These are phyloP conservation scores for Pristionchus fissidentatus DNA, from an alignment of 2,888 invertebrate species.

Conservation along the genomic window DNA sequence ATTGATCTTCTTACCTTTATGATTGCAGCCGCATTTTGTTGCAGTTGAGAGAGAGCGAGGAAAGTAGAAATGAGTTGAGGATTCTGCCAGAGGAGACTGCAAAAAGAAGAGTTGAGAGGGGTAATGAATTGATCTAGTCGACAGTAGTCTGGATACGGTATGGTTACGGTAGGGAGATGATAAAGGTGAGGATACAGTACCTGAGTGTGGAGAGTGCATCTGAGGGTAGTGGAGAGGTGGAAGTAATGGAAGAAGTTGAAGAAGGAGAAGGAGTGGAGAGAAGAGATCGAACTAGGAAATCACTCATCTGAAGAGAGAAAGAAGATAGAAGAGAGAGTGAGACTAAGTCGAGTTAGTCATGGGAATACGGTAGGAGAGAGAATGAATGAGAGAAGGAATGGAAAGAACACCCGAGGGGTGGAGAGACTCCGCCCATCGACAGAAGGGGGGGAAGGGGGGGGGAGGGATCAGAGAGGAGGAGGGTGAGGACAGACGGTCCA, in stretches of 20 bases:
- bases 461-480: background rate
- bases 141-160: background rate
- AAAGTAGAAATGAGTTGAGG: constrained; percentile 46
- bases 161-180: background rate
- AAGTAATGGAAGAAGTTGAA: constrained; percentile 30
- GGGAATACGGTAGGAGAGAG: constrained; percentile 24
- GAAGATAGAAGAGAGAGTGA: background rate
- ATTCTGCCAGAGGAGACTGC: constrained; percentile 49
- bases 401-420: constrained; percentile 5
- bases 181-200: background rate
- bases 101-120: background rate
- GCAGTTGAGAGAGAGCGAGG: constrained; percentile 41
- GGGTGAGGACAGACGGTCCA: constrained; percentile 15
- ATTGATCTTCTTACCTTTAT: background rate
- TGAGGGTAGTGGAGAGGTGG: constrained; percentile 21
- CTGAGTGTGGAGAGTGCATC: background rate
- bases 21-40: constrained; percentile 36
- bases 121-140: background rate
- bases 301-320: constrained; percentile 20
- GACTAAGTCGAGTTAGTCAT: background rate
- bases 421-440: constrained; percentile 34
- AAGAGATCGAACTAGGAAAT: constrained; percentile 46
- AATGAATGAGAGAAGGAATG: constrained; percentile 30
- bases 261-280: constrained; percentile 46
- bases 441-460: background rate